Evolutionary conservation across 2,888 invertebrate species (phyloP), one percentile per base, ranked within the genome.

Genomic region (Sesia apiformis): DNA sequence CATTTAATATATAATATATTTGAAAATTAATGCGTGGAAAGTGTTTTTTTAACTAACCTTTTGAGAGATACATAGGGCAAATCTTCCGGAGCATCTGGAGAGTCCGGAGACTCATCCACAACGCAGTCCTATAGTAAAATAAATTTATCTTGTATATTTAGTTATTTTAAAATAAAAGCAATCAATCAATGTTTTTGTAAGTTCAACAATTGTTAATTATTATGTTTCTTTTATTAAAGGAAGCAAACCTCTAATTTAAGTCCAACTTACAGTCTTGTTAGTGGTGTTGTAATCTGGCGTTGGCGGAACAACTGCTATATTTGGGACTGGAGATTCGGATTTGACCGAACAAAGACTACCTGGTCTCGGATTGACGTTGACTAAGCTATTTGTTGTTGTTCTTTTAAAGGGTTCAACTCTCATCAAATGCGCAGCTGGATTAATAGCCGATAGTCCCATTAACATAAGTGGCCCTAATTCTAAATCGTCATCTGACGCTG

Each of bases 261-360:
- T 23, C 23, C 23, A 54, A 78, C 90, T 86, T 69, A 87, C 84
- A 83, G 85, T 87, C 78, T 85, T 84, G 78, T 82, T 80, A 64
- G 70, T 69, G 61, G 76, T 71, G 65, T 81, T 87, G 63, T 78
- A 84, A 65, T 94, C 94, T 3, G 94, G 94, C 1, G 94, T 94
- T 39, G 95, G 94, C 57, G 95, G 94, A 56, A 94, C 91, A 58
- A 95, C 92, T 51, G 94, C 92, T 68, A 95, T 94, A 68, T 92
- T 93, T 56, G 94, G 94, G 62, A 94, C 85, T 57, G 84, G 82
- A 58, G 87, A 85, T 63, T 86, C 86, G 23, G 82, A 84, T 56
- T 82, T 81, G 39, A 73, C 64, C 42, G 86, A 83, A 56, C 78
- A 74, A 56, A 87, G 75, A 65, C 81, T 85, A 78, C 66, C 90